Evolutionary conservation across 2,113 vertebrate genomes (phyloP), one percentile per base, ranked within the genome.

Genomic region (Entelurus aequoreus): DNA sequence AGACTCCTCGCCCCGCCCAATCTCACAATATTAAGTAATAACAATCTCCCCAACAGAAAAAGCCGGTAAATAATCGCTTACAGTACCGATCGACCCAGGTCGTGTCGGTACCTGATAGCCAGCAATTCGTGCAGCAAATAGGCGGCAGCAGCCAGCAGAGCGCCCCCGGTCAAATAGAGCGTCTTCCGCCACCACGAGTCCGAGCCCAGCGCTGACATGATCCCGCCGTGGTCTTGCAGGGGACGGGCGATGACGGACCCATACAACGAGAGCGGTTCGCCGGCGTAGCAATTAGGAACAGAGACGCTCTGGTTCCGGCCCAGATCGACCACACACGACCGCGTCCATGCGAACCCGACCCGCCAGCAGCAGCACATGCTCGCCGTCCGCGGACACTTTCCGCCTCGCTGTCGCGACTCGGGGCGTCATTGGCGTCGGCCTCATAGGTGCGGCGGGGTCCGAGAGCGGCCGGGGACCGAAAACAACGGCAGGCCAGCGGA

Each of bases 121-220:
- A 98, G 91, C 82, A 98, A 87, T 85, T 98, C 95, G 74, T 97
- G 95, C 49, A 98, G 91, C 85, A 98, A 86, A 90, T 98, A 98
- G 14, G 95, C 96, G 72, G 96, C 95, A 38, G 96, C 95, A 48
- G 96, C 95, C 69, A 98, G 94, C 91, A 98, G 89, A 77, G 96
- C 96, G 49, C 96, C 96, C 76, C 96, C 95, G 9, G 96, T 96
- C 88, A 98, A 77, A 90, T 96, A 98, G 60, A 98, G 90, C 75
- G 94, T 97, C 83, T 96, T 98, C 91, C 95, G 92, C 95, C 95
- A 98, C 95, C 95, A 98, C 70, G 95, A 94, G 81, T 97, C 95
- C 38, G 94, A 90, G 75, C 93, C 93, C 91, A 97, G 78, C 74
- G 93, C 94, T 60, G 94, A 93, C 95, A 97, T 97, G 82, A 93